Evolutionary conservation across 2,888 invertebrate genomes (phyloP).

Genomic region (Drosophila anceps): DNA sequence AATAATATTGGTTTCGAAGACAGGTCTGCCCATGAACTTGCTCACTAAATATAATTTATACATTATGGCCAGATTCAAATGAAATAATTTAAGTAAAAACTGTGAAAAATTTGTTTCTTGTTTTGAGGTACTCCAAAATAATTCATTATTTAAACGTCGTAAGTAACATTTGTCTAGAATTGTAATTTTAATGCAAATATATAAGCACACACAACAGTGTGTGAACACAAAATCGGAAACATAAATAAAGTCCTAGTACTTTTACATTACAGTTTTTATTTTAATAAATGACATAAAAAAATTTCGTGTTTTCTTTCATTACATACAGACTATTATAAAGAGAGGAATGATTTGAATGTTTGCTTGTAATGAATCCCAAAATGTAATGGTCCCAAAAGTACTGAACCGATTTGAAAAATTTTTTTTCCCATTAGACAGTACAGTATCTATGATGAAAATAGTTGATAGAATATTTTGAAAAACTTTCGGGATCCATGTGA

Average conservation of each 20-base stretch:
- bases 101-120: not conserved
- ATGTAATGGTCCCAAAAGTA: too few relatives aligned
- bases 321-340: too few relatives aligned
- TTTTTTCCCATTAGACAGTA: too few relatives aligned
- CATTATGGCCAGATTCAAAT: not conserved
- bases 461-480: too few relatives aligned
- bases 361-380: too few relatives aligned
- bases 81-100: not conserved
- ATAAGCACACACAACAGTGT: not conserved
- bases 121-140: not conserved
- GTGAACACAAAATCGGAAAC: constrained; percentile 10
- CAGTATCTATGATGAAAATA: too few relatives aligned
- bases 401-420: too few relatives aligned
- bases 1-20: constrained; percentile 23
- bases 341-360: too few relatives aligned
- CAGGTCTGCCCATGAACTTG: not conserved
- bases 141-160: not conserved
- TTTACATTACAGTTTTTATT: constrained; percentile 36
- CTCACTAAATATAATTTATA: constrained; percentile 1
- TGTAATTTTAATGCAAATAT: not conserved
- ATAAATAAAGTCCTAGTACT: constrained; percentile 25
- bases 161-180: not conserved
- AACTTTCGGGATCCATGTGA: too few relatives aligned
- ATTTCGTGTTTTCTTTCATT: not conserved
- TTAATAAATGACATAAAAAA: constrained; percentile 36